These are phyloP conservation scores for Parascotia fuliginaria DNA, from an alignment of 2,888 invertebrate species.

Conservation along the genomic window DNA sequence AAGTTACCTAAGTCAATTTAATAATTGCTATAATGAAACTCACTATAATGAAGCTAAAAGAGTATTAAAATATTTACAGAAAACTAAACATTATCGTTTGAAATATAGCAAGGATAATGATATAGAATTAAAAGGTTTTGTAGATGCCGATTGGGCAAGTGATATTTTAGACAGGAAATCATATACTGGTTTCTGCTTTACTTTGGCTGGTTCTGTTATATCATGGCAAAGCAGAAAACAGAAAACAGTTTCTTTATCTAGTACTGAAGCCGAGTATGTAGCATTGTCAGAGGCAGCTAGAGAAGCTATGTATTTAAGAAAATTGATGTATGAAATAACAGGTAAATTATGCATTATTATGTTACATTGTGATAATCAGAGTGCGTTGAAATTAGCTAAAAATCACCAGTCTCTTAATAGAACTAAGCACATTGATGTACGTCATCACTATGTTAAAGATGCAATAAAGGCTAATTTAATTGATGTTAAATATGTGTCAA, in stretches of 20 bases:
- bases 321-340: neutral
- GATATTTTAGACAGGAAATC: neutral
- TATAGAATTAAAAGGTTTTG: neutral
- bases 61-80: conserved; percentile 1
- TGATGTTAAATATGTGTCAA: neutral
- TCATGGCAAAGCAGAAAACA: neutral
- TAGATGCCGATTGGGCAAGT: neutral
- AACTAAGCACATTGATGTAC: neutral
- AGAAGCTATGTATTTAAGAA: neutral
- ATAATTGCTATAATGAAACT: neutral
- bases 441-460: neutral
- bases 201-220: neutral
- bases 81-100: neutral
- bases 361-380: neutral
- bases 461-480: neutral
- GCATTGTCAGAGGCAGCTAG: neutral
- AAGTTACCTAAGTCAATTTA: neutral
- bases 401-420: neutral
- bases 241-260: neutral
- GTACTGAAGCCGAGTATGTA: neutral
- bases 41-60: neutral
- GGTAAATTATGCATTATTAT: neutral
- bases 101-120: neutral
- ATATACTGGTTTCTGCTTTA: neutral
- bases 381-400: neutral